Evolutionary conservation across 2,797 vertebrate genomes (phyloP).

Genomic region (Rhabdomys pumilio): DNA sequence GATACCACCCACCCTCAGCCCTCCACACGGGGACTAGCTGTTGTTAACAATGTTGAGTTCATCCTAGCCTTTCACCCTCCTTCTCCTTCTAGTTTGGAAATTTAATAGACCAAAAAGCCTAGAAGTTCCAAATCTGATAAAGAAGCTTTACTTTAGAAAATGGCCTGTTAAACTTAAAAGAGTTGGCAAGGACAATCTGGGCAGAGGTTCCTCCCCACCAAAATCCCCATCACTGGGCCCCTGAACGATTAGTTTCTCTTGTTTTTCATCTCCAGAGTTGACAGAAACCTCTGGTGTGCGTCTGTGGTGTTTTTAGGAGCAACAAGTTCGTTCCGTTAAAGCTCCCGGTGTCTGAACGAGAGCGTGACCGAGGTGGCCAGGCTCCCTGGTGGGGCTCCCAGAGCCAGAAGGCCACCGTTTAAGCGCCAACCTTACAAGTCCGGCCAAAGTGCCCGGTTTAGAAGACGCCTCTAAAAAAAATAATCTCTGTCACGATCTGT

Average conservation of each 20-base stretch:
- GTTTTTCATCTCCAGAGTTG: conserved; percentile 34
- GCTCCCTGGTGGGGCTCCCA: conserved; percentile 14
- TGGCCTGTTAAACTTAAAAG: conserved; percentile 55
- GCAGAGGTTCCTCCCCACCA: neutral
- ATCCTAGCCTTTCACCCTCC: neutral
- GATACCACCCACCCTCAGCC: neutral
- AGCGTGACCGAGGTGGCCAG: conserved; percentile 9
- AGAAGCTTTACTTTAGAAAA: conserved; percentile 54
- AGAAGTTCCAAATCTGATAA: conserved; percentile 45
- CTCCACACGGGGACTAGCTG: neutral
- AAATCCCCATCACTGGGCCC: neutral
- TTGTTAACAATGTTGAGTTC: conserved; percentile 22
- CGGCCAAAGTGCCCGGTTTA: neutral
- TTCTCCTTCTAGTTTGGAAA: neutral
- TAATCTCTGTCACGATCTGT: conserved; percentile 23
- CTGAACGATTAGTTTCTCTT: neutral
- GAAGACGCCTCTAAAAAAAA: conserved; percentile 12
- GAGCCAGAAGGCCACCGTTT: conserved; percentile 52
- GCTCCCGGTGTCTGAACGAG: conserved; percentile 19
- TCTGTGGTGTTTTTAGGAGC: conserved; percentile 50
- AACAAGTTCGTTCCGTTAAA: conserved; percentile 50
- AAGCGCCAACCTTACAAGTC: neutral
- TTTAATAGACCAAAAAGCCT: neutral
- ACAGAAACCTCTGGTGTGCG: neutral
- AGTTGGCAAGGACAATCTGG: conserved; percentile 41